phyloP scores from a whole-genome alignment of 2,113 vertebrate genomes.

The Bungarus multicinctus region DNA sequence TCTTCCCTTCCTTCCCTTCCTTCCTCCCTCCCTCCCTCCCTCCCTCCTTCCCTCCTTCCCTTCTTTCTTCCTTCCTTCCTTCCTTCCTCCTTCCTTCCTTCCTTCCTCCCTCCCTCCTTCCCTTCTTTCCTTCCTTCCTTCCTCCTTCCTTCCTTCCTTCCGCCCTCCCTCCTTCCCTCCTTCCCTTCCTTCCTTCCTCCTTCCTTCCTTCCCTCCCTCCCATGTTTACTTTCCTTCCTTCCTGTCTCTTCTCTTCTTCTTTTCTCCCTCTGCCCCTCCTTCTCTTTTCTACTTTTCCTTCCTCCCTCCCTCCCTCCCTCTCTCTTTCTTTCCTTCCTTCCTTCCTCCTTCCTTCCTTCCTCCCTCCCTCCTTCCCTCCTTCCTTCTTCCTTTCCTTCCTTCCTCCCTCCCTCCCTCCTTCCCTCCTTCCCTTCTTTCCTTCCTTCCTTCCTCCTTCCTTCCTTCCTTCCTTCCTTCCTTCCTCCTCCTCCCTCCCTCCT shows the following conservation, averaged over 20 bases:
- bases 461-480: too few relatives aligned
- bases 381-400: too few relatives aligned
- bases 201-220: fast-evolving
- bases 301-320: not conserved
- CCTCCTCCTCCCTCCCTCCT: not conserved
- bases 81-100: not conserved
- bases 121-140: not conserved
- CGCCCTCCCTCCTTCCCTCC: too few relatives aligned
- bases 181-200: not conserved
- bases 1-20: not conserved
- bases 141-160: too few relatives aligned
- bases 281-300: not conserved
- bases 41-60: not conserved
- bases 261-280: not conserved
- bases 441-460: too few relatives aligned
- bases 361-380: too few relatives aligned
- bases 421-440: not conserved
- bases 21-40: not conserved
- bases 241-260: not conserved
- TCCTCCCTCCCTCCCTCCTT: too few relatives aligned
- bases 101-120: too few relatives aligned
- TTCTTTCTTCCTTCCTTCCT: too few relatives aligned
- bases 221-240: not conserved
- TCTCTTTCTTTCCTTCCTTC: too few relatives aligned
- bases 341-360: too few relatives aligned